Conservation (phyloP, 1,140 invertebrate species). For the Papilio polytes region DNA sequence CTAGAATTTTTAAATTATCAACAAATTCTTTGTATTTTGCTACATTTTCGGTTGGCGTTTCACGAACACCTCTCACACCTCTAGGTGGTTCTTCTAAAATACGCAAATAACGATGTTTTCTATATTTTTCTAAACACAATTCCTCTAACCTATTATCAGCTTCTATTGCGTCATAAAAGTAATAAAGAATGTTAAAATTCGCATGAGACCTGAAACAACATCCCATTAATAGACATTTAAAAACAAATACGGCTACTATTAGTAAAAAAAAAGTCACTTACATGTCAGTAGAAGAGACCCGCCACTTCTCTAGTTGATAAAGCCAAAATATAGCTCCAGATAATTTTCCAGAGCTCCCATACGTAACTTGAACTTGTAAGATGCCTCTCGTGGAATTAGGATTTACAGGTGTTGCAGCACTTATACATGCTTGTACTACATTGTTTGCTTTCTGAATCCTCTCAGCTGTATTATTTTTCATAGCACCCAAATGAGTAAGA, state of each 20-base stretch:
- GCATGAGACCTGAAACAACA: constrained; percentile 88
- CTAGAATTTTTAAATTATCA: constrained; percentile 87
- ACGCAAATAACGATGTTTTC: constrained; percentile 92
- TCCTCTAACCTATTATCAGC: constrained; percentile 85
- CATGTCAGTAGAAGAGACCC: constrained; percentile 92
- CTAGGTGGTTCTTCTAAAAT: constrained; percentile 85
- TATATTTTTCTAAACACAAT: constrained; percentile 86
- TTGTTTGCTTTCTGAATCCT: constrained; percentile 89
- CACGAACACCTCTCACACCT: constrained; percentile 80
- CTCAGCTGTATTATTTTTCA: constrained; percentile 85
- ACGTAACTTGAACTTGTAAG: constrained; percentile 93
- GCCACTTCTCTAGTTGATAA: constrained; percentile 94
- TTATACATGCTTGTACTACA: constrained; percentile 92
- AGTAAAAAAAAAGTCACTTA: constrained; percentile 66
- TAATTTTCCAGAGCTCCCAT: constrained; percentile 92
- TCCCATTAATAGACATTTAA: background rate
- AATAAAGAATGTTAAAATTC: constrained; percentile 96
- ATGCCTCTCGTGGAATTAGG: constrained; percentile 93
- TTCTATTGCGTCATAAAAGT: constrained; percentile 93
- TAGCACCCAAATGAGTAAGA: constrained; percentile 88
- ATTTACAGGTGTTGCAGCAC: constrained; percentile 94
- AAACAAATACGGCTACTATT: background rate
- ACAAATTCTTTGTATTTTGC: constrained; percentile 86
- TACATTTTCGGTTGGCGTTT: constrained; percentile 86
- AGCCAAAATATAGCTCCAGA: constrained; percentile 94